Percentiles rank a stretch among this genome's conserved stretches.
Evolutionary conservation across 2,113 vertebrate genomes (phyloP).

Genomic region (Cynocephalus volans): DNA sequence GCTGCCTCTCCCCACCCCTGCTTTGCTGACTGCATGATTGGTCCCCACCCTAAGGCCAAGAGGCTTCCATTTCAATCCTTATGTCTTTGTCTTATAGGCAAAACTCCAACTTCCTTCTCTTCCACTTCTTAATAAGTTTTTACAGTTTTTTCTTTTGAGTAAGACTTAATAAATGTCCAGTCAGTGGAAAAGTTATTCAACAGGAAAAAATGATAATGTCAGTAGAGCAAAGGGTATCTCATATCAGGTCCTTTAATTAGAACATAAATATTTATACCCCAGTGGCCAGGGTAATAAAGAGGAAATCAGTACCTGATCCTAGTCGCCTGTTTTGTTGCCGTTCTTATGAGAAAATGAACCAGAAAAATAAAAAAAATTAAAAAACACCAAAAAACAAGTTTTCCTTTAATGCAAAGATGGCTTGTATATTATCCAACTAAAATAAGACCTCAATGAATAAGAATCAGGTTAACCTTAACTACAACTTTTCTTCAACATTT

Average conservation of each 20-base stretch:
- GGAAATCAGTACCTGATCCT: neutral
- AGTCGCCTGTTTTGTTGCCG: neutral
- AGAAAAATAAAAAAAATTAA: too few relatives aligned
- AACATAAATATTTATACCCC: neutral
- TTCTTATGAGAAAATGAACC: neutral
- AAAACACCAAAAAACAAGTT: neutral
- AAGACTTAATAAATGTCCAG: neutral
- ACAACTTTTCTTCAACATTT: neutral
- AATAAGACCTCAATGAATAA: conserved; percentile 41
- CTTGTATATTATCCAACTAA: neutral
- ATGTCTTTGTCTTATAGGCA: neutral
- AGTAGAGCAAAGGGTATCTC: neutral
- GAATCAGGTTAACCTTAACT: neutral
- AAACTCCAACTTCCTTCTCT: conserved; percentile 4
- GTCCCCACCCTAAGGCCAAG: neutral
- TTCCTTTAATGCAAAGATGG: neutral
- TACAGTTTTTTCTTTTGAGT: conserved; percentile 38
- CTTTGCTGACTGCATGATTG: neutral
- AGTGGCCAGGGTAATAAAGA: neutral
- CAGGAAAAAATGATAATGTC: conserved; percentile 58
- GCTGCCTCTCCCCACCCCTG: neutral
- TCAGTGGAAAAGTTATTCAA: conserved; percentile 62
- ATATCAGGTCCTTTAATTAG: conserved; percentile 21
- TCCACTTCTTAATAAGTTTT: conserved; percentile 6
- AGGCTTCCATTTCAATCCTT: conserved; percentile 2